Conservation (phyloP, 2,797 vertebrate species). For the Phoxinus dragarum region DNA sequence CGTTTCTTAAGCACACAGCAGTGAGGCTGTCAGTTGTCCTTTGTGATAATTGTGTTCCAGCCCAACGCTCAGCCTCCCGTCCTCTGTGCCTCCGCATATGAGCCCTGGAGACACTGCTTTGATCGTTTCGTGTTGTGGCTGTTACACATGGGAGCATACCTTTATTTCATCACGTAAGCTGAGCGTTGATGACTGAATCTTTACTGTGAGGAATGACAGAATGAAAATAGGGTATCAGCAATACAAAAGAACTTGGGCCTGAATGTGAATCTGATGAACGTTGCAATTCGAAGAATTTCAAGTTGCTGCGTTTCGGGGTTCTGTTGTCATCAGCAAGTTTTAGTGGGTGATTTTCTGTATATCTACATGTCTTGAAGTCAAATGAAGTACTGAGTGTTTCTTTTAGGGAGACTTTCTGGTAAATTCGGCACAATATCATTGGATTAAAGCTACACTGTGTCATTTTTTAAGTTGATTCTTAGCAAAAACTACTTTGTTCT, state of each 20-base stretch:
- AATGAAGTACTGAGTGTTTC: neutral
- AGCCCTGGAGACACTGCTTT: slow-evolving; percentile 36
- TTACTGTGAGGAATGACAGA: slow-evolving; percentile 26
- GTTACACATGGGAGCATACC: slow-evolving; percentile 37
- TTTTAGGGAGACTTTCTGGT: neutral
- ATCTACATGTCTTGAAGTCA: neutral
- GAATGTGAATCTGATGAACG: neutral
- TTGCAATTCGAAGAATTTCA: neutral
- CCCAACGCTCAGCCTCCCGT: slow-evolving; percentile 32
- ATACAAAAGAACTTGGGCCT: slow-evolving; percentile 5
- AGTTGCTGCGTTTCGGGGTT: neutral
- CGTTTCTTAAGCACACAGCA: neutral
- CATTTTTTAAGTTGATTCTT: too few species aligned
- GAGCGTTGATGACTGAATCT: slow-evolving; percentile 35
- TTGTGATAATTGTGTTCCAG: slow-evolving; percentile 50
- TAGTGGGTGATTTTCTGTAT: neutral
- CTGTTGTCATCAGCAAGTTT: neutral
- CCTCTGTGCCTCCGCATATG: slow-evolving; percentile 14
- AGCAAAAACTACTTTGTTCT: too few species aligned
- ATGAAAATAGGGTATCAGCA: slow-evolving; percentile 29
- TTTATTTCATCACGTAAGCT: slow-evolving; percentile 36
- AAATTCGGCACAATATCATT: neutral
- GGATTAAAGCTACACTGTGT: too few species aligned
- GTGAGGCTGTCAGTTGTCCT: slow-evolving; percentile 42
- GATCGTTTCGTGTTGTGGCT: slow-evolving; percentile 44